These are phyloP conservation scores for Sphaerophoria taeniata DNA, from an alignment of 2,888 invertebrate species.

Conservation along the genomic window DNA sequence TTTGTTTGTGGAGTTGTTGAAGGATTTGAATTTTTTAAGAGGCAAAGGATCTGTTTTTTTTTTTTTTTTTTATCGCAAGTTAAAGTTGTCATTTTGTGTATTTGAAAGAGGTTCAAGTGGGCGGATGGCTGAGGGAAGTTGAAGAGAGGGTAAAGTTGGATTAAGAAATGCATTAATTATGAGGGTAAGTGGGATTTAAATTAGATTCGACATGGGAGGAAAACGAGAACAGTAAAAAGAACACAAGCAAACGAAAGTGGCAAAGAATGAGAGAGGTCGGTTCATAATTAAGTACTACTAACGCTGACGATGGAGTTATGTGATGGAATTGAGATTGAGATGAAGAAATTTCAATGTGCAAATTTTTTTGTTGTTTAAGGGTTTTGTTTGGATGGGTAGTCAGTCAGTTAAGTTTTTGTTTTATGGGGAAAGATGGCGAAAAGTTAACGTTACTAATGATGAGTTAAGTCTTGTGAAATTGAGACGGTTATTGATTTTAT, in stretches of 20 bases:
- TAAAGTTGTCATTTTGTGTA: conserved; percentile 59
- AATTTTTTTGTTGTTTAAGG: neutral
- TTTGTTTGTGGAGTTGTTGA: conserved; percentile 8
- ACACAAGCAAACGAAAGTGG: neutral
- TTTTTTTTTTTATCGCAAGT: conserved; percentile 20
- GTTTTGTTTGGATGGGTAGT: neutral
- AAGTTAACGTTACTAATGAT: too few species aligned
- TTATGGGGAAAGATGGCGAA: neutral
- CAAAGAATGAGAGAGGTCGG: neutral
- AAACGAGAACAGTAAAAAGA: neutral
- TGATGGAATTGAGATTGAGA: neutral
- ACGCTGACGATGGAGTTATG: neutral
- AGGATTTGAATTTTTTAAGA: conserved; percentile 45
- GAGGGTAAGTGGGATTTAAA: conserved; percentile 62
- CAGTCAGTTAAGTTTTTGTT: neutral
- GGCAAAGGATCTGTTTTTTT: conserved; percentile 28
- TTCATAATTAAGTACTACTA: conserved; percentile 23
- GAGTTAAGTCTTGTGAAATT: too few species aligned
- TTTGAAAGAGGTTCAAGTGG: neutral
- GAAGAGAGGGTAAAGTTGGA: neutral
- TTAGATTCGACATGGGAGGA: conserved; percentile 44
- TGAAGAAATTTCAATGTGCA: neutral
- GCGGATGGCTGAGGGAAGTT: neutral
- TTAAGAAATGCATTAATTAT: conserved; percentile 67
- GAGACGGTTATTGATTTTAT: too few species aligned